phyloP scores from a whole-genome alignment of 2,797 vertebrate genomes.

The Siniperca undulata region DNA sequence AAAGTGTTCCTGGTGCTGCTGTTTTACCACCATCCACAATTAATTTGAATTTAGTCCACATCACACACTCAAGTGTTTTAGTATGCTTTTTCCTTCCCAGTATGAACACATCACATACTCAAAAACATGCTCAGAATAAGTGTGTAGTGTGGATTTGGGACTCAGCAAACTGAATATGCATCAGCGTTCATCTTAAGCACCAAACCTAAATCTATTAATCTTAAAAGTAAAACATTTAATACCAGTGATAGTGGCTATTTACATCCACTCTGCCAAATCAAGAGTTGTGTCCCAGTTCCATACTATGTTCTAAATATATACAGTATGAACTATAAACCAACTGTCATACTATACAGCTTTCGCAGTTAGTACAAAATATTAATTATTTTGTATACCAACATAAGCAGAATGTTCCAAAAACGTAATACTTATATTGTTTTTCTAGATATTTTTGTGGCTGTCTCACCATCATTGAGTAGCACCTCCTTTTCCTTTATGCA shows the following conservation, averaged over 20 bases:
- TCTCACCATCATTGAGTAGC: neutral
- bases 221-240: neutral
- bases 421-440: neutral
- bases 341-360: neutral
- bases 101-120: neutral
- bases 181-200: neutral
- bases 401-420: neutral
- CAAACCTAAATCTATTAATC: neutral
- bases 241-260: neutral
- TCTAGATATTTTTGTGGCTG: neutral
- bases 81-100: neutral
- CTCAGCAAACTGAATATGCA: neutral
- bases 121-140: neutral
- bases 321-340: neutral
- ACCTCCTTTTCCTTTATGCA: neutral
- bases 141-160: neutral
- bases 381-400: neutral
- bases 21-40: neutral
- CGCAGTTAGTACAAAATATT: neutral
- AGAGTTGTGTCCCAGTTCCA: slow-evolving; percentile 6
- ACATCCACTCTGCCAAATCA: neutral
- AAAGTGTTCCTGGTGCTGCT: neutral
- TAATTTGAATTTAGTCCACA: neutral
- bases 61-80: neutral
- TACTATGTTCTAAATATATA: neutral